Conservation (phyloP, 1,140 invertebrate genomes). For the Cylas formicarius region DNA sequence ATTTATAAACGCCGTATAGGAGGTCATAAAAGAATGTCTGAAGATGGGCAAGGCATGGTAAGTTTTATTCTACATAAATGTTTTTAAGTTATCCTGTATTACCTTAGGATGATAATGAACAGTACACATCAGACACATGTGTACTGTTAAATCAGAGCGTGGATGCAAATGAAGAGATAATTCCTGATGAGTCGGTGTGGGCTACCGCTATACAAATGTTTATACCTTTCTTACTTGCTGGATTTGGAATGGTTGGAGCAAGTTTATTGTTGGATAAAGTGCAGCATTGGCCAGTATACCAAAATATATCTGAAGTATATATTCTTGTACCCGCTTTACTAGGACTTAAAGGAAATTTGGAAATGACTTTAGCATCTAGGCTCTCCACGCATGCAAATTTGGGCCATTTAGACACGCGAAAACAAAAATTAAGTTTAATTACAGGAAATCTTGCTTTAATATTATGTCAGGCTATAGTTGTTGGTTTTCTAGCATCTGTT, state of each 20-base stretch:
- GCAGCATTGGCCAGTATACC: conserved; percentile 83
- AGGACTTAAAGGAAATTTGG: conserved; percentile 92
- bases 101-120: conserved; percentile 18
- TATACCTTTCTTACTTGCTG: conserved; percentile 83
- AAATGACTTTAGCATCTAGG: conserved; percentile 94
- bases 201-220: conserved; percentile 75
- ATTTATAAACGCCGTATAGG: no score
- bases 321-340: conserved; percentile 89
- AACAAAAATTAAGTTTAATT: conserved; percentile 65
- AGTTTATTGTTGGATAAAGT: conserved; percentile 78
- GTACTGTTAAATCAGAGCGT: conserved; percentile 16
- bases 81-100: no score
- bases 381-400: conserved; percentile 85
- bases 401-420: conserved; percentile 63
- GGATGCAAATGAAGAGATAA: conserved; percentile 10
- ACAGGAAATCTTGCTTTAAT: conserved; percentile 81
- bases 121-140: conserved; percentile 21
- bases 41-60: no score
- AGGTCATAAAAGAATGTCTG: no score
- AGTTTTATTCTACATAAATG: no score
- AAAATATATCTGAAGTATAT: conserved; percentile 78
- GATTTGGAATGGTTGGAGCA: conserved; percentile 87
- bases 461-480: conserved; percentile 87
- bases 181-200: conserved; percentile 47
- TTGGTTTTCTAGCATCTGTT: conserved; percentile 82